phyloP scores from a whole-genome alignment of 2,888 invertebrate genomes.

The Piscicola geometra region DNA sequence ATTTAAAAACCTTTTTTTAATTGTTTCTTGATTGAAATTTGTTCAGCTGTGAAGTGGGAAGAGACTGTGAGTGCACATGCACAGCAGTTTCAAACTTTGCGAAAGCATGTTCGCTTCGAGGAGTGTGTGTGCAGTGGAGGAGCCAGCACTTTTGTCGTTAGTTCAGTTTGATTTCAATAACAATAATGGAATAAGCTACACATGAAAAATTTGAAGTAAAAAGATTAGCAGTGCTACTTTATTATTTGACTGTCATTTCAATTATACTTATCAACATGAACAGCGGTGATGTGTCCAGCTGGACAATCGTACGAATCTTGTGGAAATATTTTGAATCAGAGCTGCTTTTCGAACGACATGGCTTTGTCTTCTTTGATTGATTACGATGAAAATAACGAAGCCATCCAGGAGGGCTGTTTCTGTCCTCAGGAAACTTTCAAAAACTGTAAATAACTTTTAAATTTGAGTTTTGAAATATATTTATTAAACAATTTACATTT shows the following conservation, averaged over 20 bases:
- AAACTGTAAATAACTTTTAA: slow-evolving; percentile 7
- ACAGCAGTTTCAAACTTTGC: slow-evolving; percentile 26
- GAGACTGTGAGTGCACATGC: slow-evolving; percentile 25
- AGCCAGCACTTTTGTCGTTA: slow-evolving; percentile 24
- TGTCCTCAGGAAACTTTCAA: slow-evolving; percentile 21
- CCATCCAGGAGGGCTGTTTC: slow-evolving; percentile 30
- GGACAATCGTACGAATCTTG: slow-evolving; percentile 29
- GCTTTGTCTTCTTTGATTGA: not conserved
- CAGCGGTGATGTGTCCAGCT: slow-evolving; percentile 34
- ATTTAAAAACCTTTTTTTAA: not conserved
- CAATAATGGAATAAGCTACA: not conserved
- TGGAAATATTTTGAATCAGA: slow-evolving; percentile 14
- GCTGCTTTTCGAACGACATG: not conserved
- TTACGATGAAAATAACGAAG: not conserved
- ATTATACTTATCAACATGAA: too few species aligned
- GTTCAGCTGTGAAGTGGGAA: slow-evolving; percentile 31
- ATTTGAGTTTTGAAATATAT: too few species aligned
- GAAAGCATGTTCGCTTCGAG: slow-evolving; percentile 11
- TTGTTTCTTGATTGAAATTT: too few species aligned
- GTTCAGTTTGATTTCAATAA: not conserved
- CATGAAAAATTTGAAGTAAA: not conserved
- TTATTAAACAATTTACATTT: too few species aligned
- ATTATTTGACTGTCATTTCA: too few species aligned
- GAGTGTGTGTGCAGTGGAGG: slow-evolving; percentile 23
- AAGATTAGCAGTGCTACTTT: not conserved